phyloP scores from a whole-genome alignment of 1,140 invertebrate species.

The Papilio polyxenes region DNA sequence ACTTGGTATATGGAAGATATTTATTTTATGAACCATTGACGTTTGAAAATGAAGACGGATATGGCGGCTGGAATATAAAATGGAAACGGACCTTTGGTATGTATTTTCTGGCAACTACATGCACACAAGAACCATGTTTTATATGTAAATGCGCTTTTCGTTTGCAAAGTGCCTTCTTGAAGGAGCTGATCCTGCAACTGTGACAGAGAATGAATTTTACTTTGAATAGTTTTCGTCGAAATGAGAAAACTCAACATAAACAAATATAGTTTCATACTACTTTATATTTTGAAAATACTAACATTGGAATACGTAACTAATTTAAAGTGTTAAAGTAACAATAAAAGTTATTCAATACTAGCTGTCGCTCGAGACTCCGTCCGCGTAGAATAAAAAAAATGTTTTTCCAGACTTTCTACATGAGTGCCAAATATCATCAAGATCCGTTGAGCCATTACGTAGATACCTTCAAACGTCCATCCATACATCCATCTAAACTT shows the following conservation, averaged over 20 bases:
- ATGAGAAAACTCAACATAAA: slow-evolving; percentile 30
- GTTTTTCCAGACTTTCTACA: too few species aligned
- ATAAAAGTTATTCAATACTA: background rate
- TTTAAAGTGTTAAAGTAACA: background rate
- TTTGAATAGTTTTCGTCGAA: slow-evolving; percentile 44
- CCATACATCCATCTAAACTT: too few species aligned
- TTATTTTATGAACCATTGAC: slow-evolving; percentile 12
- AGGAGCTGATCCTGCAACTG: slow-evolving; percentile 55
- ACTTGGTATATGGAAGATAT: background rate
- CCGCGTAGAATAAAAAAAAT: too few species aligned
- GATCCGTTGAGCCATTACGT: too few species aligned
- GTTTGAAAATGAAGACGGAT: slow-evolving; percentile 24
- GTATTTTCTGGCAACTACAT: slow-evolving; percentile 36
- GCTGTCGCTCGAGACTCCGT: too few species aligned
- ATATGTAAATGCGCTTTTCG: slow-evolving; percentile 59
- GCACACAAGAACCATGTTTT: slow-evolving; percentile 49
- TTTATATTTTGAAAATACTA: slow-evolving; percentile 7
- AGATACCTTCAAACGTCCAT: too few species aligned
- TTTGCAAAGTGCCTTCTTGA: slow-evolving; percentile 56
- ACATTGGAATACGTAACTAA: background rate
- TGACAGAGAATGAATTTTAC: slow-evolving; percentile 60
- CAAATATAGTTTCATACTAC: slow-evolving; percentile 31
- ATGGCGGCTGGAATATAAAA: slow-evolving; percentile 2
- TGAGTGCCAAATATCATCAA: too few species aligned
- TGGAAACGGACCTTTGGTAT: slow-evolving; percentile 14